phyloP scores from a whole-genome alignment of 2,113 vertebrate genomes.

The Miniopterus natalensis region DNA sequence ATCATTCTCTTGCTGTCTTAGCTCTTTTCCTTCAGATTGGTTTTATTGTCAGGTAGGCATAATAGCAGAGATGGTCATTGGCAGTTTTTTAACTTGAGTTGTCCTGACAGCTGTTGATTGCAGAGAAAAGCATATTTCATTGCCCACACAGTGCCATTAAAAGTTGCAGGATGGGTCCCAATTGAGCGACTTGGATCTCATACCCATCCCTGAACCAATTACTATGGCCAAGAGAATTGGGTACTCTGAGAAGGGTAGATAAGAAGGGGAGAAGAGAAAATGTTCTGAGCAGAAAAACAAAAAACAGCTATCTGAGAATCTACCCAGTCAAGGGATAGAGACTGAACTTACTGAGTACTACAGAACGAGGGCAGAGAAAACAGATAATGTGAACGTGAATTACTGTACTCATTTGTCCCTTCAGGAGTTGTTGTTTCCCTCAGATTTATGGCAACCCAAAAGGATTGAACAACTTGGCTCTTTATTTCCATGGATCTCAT shows the following conservation, averaged over 20 bases:
- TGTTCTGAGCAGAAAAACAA: background rate
- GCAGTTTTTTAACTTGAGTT: background rate
- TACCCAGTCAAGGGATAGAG: background rate
- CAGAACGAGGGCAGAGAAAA: background rate
- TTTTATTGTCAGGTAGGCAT: background rate
- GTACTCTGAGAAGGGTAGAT: background rate
- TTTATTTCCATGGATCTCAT: background rate
- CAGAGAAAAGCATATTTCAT: conserved; percentile 11
- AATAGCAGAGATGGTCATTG: background rate
- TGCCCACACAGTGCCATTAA: background rate
- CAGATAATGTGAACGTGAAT: background rate
- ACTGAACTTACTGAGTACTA: background rate
- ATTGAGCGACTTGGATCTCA: background rate
- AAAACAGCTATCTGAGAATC: background rate
- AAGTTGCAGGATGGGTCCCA: background rate
- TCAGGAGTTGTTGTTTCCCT: background rate
- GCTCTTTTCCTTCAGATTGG: background rate
- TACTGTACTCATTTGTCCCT: background rate
- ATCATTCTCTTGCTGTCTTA: background rate
- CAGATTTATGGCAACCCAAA: background rate
- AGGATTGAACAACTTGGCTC: background rate
- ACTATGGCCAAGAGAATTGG: background rate
- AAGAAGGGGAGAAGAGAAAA: background rate
- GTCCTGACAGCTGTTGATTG: background rate
- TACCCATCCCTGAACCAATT: background rate